Conservation (phyloP, 2,888 invertebrate species). For the Clivina fossor region DNA sequence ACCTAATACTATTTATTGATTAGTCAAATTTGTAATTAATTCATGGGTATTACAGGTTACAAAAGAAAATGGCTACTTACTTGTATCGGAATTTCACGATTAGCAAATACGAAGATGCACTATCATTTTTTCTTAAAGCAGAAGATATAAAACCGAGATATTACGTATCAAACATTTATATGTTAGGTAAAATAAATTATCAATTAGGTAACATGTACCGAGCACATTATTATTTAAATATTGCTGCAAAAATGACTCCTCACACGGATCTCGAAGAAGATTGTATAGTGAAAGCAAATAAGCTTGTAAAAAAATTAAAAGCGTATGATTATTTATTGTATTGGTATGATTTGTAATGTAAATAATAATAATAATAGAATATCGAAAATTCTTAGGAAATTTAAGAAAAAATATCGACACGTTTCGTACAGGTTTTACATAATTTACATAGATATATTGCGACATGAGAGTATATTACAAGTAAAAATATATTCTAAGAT, state of each 20-base stretch:
- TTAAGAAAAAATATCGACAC: neutral
- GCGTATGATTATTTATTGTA: constrained; percentile 44
- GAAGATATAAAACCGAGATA: constrained; percentile 79
- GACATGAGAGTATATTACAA: constrained; percentile 31
- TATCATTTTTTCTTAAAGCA: constrained; percentile 74
- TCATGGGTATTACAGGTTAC: constrained; percentile 47
- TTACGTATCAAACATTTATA: constrained; percentile 78
- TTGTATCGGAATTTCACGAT: constrained; percentile 78
- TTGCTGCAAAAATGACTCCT: constrained; percentile 45
- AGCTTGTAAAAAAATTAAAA: constrained; percentile 45
- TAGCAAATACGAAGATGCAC: constrained; percentile 83
- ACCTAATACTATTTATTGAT: constrained; percentile 1
- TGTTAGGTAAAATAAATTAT: constrained; percentile 48
- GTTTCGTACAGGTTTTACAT: constrained; percentile 16
- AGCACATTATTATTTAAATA: constrained; percentile 46
- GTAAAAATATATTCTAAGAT: constrained; percentile 30
- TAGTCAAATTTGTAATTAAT: neutral
- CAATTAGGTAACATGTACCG: constrained; percentile 28
- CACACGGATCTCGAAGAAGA: constrained; percentile 46
- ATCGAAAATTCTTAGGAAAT: neutral
- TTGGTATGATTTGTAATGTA: constrained; percentile 20
- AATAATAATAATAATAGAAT: no score
- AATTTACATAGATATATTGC: constrained; percentile 30
- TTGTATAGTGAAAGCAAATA: constrained; percentile 44
- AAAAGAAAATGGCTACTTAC: constrained; percentile 73